Evolutionary conservation across 2,113 vertebrate species (phyloP), one percentile per base, ranked within the genome.

Genomic region (Myotis yumanensis): DNA sequence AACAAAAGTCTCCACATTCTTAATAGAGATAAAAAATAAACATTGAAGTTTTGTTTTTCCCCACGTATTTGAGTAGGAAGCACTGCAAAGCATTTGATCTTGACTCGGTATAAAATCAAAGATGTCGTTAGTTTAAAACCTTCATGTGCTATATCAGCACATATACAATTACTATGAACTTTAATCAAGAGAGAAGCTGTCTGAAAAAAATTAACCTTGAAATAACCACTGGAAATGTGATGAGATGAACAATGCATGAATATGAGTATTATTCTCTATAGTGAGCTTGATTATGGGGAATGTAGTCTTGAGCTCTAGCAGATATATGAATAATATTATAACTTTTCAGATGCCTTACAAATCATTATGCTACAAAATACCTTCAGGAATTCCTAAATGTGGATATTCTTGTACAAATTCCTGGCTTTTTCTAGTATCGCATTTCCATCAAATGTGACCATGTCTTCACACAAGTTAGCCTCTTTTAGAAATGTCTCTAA

Each of bases 231-330:
- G 54, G 84, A 89, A 94, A 97, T 54, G 94, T 93, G 76, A 96
- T 96, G 90, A 95, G 92, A 95, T 97, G 92, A 92, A 90, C 96
- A 97, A 95, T 94, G 96, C 95, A 96, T 96, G 90, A 97, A 94
- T 93, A 80, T 69, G 72, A 96, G 90, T 93, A 93, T 95, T 85
- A 95, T 93, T 94, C 85, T 95, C 76, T 87, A 72, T 51, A 82
- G 71, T 86, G 32, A 95, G 82, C 54, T 95, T 97, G 96, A 97
- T 96, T 97, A 71, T 91, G n/a, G 46, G 87, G 25, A 89, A 90
- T 59, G 69, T 80, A 80, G 64, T 51, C 71, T 86, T 32, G 71
- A 96, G 18, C 46, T 77, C 76, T 64, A 71, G 57, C 51, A 77
- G 64, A 72, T 25, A 93, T 12, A 48, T 57, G 91, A 96, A 87